phyloP scores from a whole-genome alignment of 2,888 invertebrate species.

The Antheraea yamamai region DNA sequence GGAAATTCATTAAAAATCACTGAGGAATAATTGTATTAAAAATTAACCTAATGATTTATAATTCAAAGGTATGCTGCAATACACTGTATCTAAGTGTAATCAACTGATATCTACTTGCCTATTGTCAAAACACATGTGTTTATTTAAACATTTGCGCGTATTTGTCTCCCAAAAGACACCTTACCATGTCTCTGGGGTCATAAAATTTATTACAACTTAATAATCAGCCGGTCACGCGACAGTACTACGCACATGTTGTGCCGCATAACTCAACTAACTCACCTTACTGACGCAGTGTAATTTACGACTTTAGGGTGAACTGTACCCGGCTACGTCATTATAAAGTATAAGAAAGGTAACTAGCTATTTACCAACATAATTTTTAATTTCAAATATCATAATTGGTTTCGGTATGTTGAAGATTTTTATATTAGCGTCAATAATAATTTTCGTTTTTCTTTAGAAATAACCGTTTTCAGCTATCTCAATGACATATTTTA shows the following conservation, averaged over 20 bases:
- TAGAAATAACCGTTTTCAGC: background rate
- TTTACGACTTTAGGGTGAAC: constrained; percentile 68
- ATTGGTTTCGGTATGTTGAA: background rate
- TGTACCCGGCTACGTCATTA: constrained; percentile 39
- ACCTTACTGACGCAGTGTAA: constrained; percentile 61
- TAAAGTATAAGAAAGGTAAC: background rate
- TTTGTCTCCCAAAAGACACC: constrained; percentile 45
- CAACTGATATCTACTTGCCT: background rate
- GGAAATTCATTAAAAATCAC: background rate
- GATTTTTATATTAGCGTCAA: background rate
- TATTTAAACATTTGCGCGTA: constrained; percentile 17
- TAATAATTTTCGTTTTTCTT: background rate
- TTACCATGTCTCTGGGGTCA: constrained; percentile 56
- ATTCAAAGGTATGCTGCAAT: background rate
- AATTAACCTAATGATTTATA: background rate
- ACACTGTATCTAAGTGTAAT: background rate
- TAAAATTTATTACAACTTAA: constrained; percentile 78
- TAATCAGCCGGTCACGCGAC: constrained; percentile 73
- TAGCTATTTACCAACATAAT: background rate
- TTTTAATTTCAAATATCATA: background rate
- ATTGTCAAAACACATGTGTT: constrained; percentile 1
- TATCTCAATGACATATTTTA: background rate
- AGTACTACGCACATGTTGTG: constrained; percentile 67
- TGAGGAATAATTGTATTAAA: background rate
- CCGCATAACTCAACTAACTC: constrained; percentile 60